Evolutionary conservation across 2,113 vertebrate genomes (phyloP).

Genomic region (Glaucomys volans): DNA sequence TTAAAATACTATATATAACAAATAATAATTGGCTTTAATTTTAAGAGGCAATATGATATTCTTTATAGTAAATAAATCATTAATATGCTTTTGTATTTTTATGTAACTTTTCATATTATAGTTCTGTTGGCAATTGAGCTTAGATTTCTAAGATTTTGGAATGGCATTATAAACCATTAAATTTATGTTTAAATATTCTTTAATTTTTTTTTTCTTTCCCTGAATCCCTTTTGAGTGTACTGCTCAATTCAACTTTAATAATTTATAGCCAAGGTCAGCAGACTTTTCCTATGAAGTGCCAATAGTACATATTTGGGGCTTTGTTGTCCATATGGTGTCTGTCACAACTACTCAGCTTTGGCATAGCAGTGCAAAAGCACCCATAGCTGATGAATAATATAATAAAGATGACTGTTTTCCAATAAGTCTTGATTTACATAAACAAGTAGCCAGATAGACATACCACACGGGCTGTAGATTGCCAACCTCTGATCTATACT

Average conservation of each 20-base stretch:
- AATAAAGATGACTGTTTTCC: neutral
- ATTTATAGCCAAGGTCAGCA: neutral
- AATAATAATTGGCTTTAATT: constrained; percentile 79
- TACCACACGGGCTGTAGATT: neutral
- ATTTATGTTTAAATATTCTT: constrained; percentile 46
- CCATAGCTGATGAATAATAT: neutral
- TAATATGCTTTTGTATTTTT: constrained; percentile 42
- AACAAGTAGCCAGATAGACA: neutral
- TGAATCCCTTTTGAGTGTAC: neutral
- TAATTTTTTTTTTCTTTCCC: neutral
- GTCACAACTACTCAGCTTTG: neutral
- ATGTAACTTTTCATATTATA: constrained; percentile 25
- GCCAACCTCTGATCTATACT: neutral
- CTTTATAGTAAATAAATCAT: constrained; percentile 59
- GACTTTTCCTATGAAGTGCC: neutral
- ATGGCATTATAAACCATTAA: neutral
- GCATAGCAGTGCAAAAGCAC: neutral
- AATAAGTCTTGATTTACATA: constrained; percentile 11
- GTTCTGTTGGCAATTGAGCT: neutral
- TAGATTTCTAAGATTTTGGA: constrained; percentile 48
- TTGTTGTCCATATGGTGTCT: neutral
- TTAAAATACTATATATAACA: constrained; percentile 70
- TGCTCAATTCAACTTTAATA: neutral
- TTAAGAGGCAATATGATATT: constrained; percentile 73
- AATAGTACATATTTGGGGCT: constrained; percentile 46